These are phyloP conservation scores for Dryobota labecula DNA, from an alignment of 2,888 invertebrate genomes.

Conservation along the genomic window DNA sequence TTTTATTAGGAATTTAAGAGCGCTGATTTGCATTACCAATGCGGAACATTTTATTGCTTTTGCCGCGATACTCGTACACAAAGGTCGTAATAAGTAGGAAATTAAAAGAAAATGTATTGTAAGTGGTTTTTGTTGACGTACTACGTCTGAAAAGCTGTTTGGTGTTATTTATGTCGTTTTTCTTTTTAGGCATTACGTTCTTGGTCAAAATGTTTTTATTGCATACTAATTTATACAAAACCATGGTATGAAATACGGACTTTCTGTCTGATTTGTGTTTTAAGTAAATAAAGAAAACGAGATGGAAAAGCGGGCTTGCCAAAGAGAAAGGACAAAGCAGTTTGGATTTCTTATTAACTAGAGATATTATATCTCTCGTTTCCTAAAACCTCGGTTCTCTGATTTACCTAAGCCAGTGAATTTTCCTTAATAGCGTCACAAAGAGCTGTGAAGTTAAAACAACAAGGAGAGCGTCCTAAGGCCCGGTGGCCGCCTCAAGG, in stretches of 20 bases:
- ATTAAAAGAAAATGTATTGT: conserved; percentile 62
- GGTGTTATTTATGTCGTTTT: conserved; percentile 45
- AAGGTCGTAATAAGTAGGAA: conserved; percentile 59
- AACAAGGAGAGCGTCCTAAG: conserved; percentile 78
- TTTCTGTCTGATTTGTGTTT: conserved; percentile 17
- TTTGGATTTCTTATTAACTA: conserved; percentile 32
- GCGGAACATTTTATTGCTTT: conserved; percentile 73
- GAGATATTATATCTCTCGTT: conserved; percentile 36
- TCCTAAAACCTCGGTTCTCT: conserved; percentile 69
- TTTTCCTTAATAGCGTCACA: conserved; percentile 82
- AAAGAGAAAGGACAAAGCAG: conserved; percentile 38
- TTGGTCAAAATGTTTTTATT: conserved; percentile 39
- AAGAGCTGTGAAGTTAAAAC: conserved; percentile 83
- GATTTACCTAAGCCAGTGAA: conserved; percentile 80
- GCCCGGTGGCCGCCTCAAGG: conserved; percentile 77
- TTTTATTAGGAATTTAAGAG: conserved; percentile 81
- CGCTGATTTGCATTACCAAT: conserved; percentile 80
- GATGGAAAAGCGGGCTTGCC: conserved; percentile 6
- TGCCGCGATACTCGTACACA: conserved; percentile 66
- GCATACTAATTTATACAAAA: conserved; percentile 27
- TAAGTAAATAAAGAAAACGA: conserved; percentile 33
- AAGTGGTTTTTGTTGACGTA: conserved; percentile 47
- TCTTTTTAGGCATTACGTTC: conserved; percentile 43
- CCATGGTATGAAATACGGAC: conserved; percentile 8
- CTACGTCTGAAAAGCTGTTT: conserved; percentile 37